A percentile compares a stretch with the other conserved stretches of the same genome.
Conservation (phyloP, 2,113 vertebrate genomes). For the Garra rufa region DNA sequence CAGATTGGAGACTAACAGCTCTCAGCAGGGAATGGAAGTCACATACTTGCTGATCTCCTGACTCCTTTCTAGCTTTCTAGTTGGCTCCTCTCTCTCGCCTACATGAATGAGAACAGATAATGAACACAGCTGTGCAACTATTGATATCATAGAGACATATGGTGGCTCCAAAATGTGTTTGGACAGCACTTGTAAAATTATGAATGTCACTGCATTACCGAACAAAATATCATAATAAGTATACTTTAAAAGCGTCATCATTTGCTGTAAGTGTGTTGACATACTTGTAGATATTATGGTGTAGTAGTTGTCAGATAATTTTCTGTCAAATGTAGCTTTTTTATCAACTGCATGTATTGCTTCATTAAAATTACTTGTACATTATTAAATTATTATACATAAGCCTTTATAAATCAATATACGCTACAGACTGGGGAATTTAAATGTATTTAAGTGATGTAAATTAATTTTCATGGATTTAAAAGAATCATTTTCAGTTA, state of each 20-base stretch:
- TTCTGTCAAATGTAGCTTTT: not conserved
- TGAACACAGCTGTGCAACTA: slow-evolving; percentile 9
- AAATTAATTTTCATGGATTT: not conserved
- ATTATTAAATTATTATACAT: not conserved
- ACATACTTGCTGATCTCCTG: not conserved
- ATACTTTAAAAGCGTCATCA: not conserved
- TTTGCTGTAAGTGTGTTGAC: not conserved
- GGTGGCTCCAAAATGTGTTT: not conserved
- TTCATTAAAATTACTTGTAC: not conserved
- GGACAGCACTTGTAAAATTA: not conserved
- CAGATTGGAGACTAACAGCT: not conserved
- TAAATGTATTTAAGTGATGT: not conserved
- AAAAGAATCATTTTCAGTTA: not conserved
- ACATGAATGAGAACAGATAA: not conserved
- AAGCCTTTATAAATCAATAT: not conserved
- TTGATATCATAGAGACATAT: slow-evolving; percentile 3
- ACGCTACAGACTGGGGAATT: not conserved
- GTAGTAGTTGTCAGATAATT: not conserved
- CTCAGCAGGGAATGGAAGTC: not conserved
- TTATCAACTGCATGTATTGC: not conserved
- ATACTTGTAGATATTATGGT: not conserved
- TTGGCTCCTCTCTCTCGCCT: not conserved
- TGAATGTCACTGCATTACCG: not conserved
- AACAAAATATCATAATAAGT: not conserved
- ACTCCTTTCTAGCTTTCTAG: slow-evolving; percentile 4